phyloP scores from a whole-genome alignment of 2,113 vertebrate genomes.

The Turnix velox region DNA sequence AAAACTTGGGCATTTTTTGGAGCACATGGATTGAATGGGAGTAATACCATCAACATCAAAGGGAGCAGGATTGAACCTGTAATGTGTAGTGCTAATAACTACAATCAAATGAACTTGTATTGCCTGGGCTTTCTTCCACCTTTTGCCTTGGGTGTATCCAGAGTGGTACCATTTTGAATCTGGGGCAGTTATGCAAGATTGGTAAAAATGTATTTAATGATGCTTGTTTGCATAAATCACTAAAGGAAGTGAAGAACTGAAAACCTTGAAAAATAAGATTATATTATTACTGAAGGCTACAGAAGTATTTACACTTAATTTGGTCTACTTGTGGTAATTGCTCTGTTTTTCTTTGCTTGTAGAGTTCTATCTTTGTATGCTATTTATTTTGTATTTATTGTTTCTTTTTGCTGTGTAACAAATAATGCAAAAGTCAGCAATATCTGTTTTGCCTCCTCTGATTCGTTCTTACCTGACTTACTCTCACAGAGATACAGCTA shows the following conservation, averaged over 20 bases:
- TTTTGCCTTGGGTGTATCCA: not conserved
- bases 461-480: not conserved
- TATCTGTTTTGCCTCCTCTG: not conserved
- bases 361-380: not conserved
- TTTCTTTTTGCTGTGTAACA: not conserved
- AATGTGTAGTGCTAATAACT: not conserved
- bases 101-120: not conserved
- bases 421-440: not conserved
- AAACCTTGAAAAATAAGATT: not conserved
- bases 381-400: not conserved
- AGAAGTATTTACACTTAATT: not conserved
- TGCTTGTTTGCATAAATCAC: not conserved
- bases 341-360: not conserved
- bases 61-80: constrained; percentile 29
- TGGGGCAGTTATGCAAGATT: not conserved
- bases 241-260: not conserved
- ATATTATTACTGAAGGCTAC: not conserved
- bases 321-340: not conserved
- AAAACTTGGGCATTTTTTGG: constrained; percentile 15
- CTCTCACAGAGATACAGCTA: not conserved
- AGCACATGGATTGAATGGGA: not conserved
- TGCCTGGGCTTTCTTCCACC: not conserved
- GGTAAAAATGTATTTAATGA: not conserved
- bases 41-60: constrained; percentile 6
- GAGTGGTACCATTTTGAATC: not conserved